Base-by-base conservation (phyloP, 2,888 invertebrate species). In the Diaphora mendica region DNA sequence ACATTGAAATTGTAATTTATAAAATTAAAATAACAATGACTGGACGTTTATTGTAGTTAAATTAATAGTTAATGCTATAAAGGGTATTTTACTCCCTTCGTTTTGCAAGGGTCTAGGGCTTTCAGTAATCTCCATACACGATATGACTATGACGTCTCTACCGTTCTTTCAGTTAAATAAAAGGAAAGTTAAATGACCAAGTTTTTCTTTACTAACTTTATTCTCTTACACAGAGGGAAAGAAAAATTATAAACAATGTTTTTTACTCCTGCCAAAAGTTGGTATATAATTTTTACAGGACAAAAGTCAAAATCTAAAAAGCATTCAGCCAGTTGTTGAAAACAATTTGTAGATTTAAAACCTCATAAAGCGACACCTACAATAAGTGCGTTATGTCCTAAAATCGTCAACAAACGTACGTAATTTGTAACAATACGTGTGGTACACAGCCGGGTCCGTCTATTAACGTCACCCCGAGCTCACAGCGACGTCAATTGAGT, bases 401-500 rank as follows among this genome's bases (percentile, higher is more conserved):
- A 42, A 55, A 39, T 55, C 39, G 65, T 71, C 55, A 66, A 59
- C 59, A 71, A 39, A 68, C 48, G 17, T 39, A 68, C 39, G 66
- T 66, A 66, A 59, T 48, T 69, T 20, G 13, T 71, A 74, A 71
- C 71, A 68, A 68, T 35, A 64, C 48, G 71, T 51, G 67, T 64
- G n/a, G 68, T 62, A 70, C 64, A 68, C 51, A 64, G 42, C 55
- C 51, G 42, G 66, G 69, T 70, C 30, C 39, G 51, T 77, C 74
- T 79, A 85, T 84, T 82, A 81, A 80, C 82, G 77, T 85, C 87
- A 84, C 87, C 87, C 86, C 79, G 83, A 78, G 84, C 81, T 89
- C 89, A 86, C 89, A 89, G 91, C 86, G 75, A 64, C 73, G 78
- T 86, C 94, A 95, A 95, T 95, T 93, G 94, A 92, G 86, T 88